Base-by-base conservation (phyloP, 2,113 vertebrate genomes). In the Lagopus leucura region DNA sequence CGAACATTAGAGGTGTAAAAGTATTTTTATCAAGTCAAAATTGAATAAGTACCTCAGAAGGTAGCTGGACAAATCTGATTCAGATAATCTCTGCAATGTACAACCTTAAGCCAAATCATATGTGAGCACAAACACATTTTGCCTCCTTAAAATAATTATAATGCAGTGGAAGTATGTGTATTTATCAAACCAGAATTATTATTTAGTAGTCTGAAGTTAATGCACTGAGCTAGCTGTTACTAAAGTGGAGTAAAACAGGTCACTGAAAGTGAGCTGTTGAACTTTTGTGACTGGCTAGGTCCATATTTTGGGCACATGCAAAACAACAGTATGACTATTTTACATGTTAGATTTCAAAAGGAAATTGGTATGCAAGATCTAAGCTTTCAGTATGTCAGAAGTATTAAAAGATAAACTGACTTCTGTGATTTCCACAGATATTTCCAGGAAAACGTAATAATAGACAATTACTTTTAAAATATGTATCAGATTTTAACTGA, bases 101-200 rank as follows among this genome's bases (percentile, higher is more conserved):
- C 36, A 86, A 34, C 8, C 54, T 78, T 47, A 72, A 75, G 9
- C 21, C 11, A n/a, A 15, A 30, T 71, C 7, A 28, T 38, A n/a
- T 0, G 0, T 79, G 36, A 47, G 1, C 34, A 4, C 16, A 30
- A 65, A 32, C 8, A 42, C 8, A 27, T 9, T 74, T 66, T 86
- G 27, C 42, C 32, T 84, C 32, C 78, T 64, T 81, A 55, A 81
- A 83, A 50, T 20, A 19, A 54, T 75, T 89, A 30, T 16, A 81
- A 55, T 18, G 65, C 32, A 71, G 6, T 63, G 67, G 80, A 43
- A 94, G 55, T 69, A 38, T 8, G 8, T 48, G 79, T 0, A 54
- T 47, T 76, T 82, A 25, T 55, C 40, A 83, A 84, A 27, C 10
- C 17, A 38, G 25, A 92, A 55, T 3, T 55, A 27, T 72, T 72